Conservation (phyloP, 2,797 vertebrate species). For the Sciaenops ocellatus region DNA sequence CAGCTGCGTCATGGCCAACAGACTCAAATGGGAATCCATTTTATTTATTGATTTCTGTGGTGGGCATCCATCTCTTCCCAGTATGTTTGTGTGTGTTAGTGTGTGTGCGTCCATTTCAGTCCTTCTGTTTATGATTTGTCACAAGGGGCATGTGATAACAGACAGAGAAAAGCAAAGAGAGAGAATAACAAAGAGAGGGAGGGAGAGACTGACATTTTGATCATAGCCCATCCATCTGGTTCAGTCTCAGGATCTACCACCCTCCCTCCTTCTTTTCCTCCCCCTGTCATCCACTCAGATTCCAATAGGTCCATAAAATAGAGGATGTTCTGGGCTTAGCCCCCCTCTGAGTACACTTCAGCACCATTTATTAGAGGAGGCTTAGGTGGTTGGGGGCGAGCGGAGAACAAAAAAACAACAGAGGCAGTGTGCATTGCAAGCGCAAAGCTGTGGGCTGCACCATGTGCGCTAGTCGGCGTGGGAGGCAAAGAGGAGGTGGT, state of each 20-base stretch:
- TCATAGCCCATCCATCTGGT: constrained; percentile 64
- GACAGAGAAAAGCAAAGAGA: constrained; percentile 31
- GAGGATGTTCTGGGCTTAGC: constrained; percentile 78
- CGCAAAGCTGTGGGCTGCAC: constrained; percentile 71
- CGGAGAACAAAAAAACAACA: constrained; percentile 70
- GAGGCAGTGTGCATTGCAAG: constrained; percentile 63
- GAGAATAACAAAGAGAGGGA: constrained; percentile 32
- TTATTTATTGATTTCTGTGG: constrained; percentile 65
- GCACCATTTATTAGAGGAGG: constrained; percentile 75
- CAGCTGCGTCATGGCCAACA: constrained; percentile 33
- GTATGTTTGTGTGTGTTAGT: constrained; percentile 3
- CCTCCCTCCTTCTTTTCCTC: constrained; percentile 22
- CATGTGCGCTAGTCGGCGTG: constrained; percentile 69
- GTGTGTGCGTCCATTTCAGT: constrained; percentile 25
- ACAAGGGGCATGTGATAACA: constrained; percentile 50
- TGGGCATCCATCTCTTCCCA: constrained; percentile 33
- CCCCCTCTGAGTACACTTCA: constrained; percentile 73
- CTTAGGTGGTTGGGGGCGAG: constrained; percentile 64
- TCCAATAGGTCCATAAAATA: constrained; percentile 74
- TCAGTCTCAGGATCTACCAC: constrained; percentile 40
- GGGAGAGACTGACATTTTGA: constrained; percentile 49
- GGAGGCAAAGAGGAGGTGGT: constrained; percentile 72
- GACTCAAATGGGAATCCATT: constrained; percentile 58
- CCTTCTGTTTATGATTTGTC: constrained; percentile 56
- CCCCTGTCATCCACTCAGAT: constrained; percentile 65